Base-by-base conservation (phyloP, 2,797 vertebrate genomes). In the Sebastes reedi region DNA sequence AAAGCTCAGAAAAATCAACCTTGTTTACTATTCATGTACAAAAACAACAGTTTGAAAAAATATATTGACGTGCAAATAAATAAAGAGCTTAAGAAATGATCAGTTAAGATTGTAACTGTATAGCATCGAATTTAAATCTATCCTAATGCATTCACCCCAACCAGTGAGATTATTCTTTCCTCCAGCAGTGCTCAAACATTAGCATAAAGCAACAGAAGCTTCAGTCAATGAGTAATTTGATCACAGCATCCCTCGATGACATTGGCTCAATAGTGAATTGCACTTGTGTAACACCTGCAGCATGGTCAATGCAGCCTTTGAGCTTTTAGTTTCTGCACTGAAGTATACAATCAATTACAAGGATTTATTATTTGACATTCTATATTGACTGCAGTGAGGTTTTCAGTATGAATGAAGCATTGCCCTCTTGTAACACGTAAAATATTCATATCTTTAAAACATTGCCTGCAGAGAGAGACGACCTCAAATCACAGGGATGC, bases 381-480 rank as follows among this genome's bases (percentile, higher is more conserved):
- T 3, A 42, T 25, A 39, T 27, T 61, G 68, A 80, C 8, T 50
- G 9, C 4, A 50, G 16, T 60, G 75, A 42, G 30, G 20, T 55
- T 86, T 75, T 78, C 22, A 60, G 30, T 16, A 25, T 77, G 24
- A 29, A 84, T 54, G 34, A 67, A 70, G 2, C 25, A 29, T 22
- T 24, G 6, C 14, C 5, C 11, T 18, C 24, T 13, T 65, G 10
- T 32, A 61, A 66, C 9, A 4, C 42, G 10, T 79, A 65, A 84
- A 89, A 87, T 68, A 83, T 65, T 84, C 29, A 73, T 70, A 61
- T 72, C 10, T 52, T 60, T 67, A 24, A 77, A 83, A 55, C 13
- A 24, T 1, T 9, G 72, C 54, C 77, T 82, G 67, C 66, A 76
- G 29, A 84, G 56, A 46, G 46, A 61, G 32, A 75, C 18, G 4